A percentile compares a stretch with the other conserved stretches of the same genome.
Evolutionary conservation across 2,113 vertebrate genomes (phyloP).

Genomic region (Forbesichthys agassizii): DNA sequence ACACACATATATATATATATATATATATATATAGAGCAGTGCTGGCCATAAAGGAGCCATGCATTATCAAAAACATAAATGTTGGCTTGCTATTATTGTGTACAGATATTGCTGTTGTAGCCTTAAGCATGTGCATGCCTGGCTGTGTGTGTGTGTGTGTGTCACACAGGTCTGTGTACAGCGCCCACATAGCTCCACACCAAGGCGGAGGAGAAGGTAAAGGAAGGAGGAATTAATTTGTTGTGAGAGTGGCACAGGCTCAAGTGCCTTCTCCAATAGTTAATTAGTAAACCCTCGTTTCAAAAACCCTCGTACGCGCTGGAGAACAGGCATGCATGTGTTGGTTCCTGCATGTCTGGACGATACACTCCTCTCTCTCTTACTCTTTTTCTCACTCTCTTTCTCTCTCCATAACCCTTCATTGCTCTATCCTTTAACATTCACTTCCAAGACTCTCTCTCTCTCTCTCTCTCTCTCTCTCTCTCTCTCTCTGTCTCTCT

Average conservation of each 20-base stretch:
- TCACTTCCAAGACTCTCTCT: not conserved
- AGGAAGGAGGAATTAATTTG: constrained; percentile 59
- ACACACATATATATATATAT: constrained; percentile 7
- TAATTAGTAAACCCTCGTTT: constrained; percentile 83
- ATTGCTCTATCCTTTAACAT: not conserved
- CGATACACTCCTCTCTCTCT: constrained; percentile 30
- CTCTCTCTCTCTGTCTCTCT: not conserved
- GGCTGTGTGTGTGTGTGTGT: constrained; percentile 5
- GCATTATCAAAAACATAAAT: constrained; percentile 71
- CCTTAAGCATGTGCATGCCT: not conserved
- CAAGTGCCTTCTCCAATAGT: constrained; percentile 82
- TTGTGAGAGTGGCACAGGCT: constrained; percentile 73
- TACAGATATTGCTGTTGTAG: constrained; percentile 49
- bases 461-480: not conserved
- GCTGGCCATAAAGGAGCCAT: constrained; percentile 36
- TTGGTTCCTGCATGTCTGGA: constrained; percentile 35
- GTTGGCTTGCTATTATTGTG: constrained; percentile 40
- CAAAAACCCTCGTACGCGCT: constrained; percentile 61
- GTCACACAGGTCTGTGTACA: not conserved
- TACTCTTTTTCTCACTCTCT: not conserved
- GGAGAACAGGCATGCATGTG: constrained; percentile 32
- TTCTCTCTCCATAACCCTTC: not conserved
- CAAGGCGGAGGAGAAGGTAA: constrained; percentile 59
- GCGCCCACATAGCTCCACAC: constrained; percentile 46
- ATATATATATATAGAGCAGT: not conserved